Conservation (phyloP, 2,113 vertebrate species). For the Hoplias malabaricus region DNA sequence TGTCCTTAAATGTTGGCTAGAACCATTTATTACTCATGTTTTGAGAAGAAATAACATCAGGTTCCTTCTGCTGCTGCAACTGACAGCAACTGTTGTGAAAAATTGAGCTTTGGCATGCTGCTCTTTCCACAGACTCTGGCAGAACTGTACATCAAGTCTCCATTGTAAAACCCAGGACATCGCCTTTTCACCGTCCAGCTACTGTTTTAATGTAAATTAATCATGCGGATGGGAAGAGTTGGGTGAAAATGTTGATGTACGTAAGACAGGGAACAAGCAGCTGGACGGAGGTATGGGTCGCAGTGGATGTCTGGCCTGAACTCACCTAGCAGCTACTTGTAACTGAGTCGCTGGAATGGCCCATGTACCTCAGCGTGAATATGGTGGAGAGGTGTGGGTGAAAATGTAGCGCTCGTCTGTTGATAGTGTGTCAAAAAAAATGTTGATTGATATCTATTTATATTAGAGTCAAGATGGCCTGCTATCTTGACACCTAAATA, state of each 20-base stretch:
- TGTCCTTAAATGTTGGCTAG: no score
- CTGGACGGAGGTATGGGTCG: not conserved
- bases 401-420: constrained; percentile 75
- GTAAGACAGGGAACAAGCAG: not conserved
- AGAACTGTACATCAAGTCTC: no score
- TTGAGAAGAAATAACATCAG: not conserved
- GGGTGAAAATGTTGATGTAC: not conserved
- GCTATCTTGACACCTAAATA: constrained; percentile 75
- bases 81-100: no score
- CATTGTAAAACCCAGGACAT: no score
- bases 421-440: constrained; percentile 68
- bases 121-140: no score
- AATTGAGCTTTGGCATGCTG: no score
- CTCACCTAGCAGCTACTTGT: constrained; percentile 75
- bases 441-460: constrained; percentile 86
- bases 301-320: constrained; percentile 40
- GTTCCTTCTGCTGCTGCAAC: no score
- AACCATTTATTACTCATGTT: not conserved
- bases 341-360: constrained; percentile 65
- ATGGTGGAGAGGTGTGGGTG: constrained; percentile 77
- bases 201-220: not conserved
- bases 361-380: constrained; percentile 66
- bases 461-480: constrained; percentile 80
- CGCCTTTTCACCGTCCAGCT: no score
- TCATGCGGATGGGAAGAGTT: not conserved